Evolutionary conservation across 2,888 invertebrate species (phyloP).

Genomic region (Eupithecia dodoneata): DNA sequence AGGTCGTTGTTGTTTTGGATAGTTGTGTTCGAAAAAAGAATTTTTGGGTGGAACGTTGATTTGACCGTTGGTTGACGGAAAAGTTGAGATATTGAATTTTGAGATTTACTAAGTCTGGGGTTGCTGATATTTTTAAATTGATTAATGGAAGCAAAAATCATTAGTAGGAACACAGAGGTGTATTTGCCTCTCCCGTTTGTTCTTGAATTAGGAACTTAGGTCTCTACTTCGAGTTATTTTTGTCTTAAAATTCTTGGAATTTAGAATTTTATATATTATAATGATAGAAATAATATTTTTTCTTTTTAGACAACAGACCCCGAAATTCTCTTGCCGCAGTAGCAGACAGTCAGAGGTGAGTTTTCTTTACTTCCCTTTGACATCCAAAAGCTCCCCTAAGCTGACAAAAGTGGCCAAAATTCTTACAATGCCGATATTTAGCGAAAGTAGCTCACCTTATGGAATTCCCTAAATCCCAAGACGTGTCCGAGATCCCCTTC

Average conservation of each 20-base stretch:
- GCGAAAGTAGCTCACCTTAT: constrained; percentile 57
- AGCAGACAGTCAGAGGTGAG: not conserved
- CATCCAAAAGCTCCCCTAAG: not conserved
- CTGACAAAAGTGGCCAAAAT: constrained; percentile 41
- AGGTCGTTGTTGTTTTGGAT: constrained; percentile 5
- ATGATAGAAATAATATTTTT: not conserved
- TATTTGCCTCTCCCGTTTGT: not conserved
- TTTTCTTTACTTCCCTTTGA: not conserved
- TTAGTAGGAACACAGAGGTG: not conserved
- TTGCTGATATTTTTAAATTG: not conserved
- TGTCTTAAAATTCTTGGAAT: not conserved
- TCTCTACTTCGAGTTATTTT: not conserved
- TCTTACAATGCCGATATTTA: constrained; percentile 59
- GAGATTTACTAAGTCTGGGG: not conserved
- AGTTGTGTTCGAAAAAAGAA: not conserved
- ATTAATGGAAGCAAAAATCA: not conserved
- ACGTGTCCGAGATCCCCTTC: constrained; percentile 61
- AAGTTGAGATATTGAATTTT: not conserved
- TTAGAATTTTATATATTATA: too few species aligned
- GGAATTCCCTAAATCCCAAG: constrained; percentile 68
- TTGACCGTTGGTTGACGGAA: not conserved
- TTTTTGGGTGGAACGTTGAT: not conserved
- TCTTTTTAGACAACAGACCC: not conserved
- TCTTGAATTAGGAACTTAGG: not conserved
- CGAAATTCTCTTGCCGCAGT: not conserved